These are phyloP conservation scores for Seladonia tumulorum DNA, from an alignment of 2,888 invertebrate genomes.

Conservation along the genomic window DNA sequence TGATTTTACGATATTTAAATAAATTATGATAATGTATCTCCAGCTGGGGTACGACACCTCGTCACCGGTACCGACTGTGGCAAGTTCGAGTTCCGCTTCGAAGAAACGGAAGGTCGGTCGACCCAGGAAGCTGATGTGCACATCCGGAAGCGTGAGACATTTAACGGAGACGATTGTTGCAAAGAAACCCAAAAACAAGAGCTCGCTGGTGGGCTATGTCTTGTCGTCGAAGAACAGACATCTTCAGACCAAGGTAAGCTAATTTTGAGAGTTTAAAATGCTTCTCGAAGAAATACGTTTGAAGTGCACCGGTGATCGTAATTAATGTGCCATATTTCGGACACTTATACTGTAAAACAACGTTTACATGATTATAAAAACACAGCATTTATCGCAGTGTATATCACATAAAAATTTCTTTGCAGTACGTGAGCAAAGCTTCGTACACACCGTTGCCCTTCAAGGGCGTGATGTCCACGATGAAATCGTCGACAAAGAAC, in stretches of 20 bases:
- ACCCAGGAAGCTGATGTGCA: slow-evolving; percentile 89
- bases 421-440: slow-evolving; percentile 75
- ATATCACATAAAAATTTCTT: slow-evolving; percentile 16
- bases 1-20: background rate
- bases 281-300: too few relatives aligned
- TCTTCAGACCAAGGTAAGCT: slow-evolving; percentile 81
- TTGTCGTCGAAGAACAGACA: slow-evolving; percentile 88
- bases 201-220: slow-evolving; percentile 88
- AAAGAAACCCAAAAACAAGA: slow-evolving; percentile 91
- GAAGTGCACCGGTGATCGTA: too few relatives aligned
- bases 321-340: too few relatives aligned
- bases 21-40: background rate
- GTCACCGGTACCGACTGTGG: slow-evolving; percentile 75
- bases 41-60: slow-evolving; percentile 77
- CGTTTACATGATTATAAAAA: too few relatives aligned
- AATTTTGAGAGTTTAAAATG: too few relatives aligned
- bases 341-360: too few relatives aligned
- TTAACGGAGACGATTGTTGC: slow-evolving; percentile 92
- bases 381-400: too few relatives aligned
- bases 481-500: slow-evolving; percentile 72
- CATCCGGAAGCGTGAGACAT: slow-evolving; percentile 86
- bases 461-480: slow-evolving; percentile 72
- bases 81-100: slow-evolving; percentile 83
- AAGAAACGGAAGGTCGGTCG: slow-evolving; percentile 94
- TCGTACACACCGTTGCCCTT: slow-evolving; percentile 77